These are phyloP conservation scores for Rugalucina vietnamica DNA, from an alignment of 2,888 invertebrate genomes.

Conservation along the genomic window DNA sequence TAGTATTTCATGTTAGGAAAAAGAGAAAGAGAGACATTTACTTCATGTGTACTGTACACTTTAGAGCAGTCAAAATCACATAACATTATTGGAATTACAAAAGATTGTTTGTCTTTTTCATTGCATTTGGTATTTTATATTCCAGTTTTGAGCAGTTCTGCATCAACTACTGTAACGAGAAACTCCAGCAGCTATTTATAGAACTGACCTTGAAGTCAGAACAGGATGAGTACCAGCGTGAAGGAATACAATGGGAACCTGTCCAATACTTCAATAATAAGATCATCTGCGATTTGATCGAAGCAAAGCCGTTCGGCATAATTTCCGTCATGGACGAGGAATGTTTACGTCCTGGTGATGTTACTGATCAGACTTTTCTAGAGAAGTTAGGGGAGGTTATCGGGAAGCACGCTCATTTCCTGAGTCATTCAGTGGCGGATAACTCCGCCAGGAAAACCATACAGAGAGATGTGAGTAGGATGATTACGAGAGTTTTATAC, in stretches of 20 bases:
- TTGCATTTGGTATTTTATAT: too few relatives aligned
- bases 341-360: conserved; percentile 94
- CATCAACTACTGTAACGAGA: conserved; percentile 98
- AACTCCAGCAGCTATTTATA: conserved; percentile 96
- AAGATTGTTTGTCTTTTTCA: too few relatives aligned
- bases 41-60: too few relatives aligned
- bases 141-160: conserved; percentile 89
- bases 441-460: conserved; percentile 91
- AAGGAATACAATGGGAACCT: conserved; percentile 93
- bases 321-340: conserved; percentile 90
- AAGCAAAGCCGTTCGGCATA: conserved; percentile 93
- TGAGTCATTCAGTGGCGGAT: conserved; percentile 91
- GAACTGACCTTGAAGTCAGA: conserved; percentile 94
- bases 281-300: conserved; percentile 96
- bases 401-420: conserved; percentile 91
- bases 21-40: too few relatives aligned
- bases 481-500: too few relatives aligned
- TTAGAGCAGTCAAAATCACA: too few relatives aligned
- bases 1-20: too few relatives aligned
- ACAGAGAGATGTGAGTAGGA: conserved; percentile 89
- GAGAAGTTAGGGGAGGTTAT: conserved; percentile 91
- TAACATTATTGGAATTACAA: too few relatives aligned
- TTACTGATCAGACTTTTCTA: conserved; percentile 92
- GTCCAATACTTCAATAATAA: conserved; percentile 96
- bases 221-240: conserved; percentile 95